Percentiles rank a stretch among this genome's conserved stretches.
phyloP scores from a whole-genome alignment of 2,888 invertebrate genomes.

The Peribatodes rhomboidaria region DNA sequence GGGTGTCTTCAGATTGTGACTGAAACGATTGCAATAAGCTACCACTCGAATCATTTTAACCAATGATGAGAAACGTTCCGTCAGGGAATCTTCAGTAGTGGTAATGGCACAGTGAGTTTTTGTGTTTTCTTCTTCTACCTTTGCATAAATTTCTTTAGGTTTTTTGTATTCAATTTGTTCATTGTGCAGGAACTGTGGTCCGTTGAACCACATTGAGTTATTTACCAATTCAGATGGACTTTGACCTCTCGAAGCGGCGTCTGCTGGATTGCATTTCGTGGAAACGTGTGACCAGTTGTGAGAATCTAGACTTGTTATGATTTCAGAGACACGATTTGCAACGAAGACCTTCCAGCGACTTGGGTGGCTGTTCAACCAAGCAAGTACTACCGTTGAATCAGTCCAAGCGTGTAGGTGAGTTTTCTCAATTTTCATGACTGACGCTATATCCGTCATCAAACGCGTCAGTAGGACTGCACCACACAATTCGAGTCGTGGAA shows the following conservation, averaged over 20 bases:
- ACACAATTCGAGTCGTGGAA: neutral
- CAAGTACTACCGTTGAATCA: too few species aligned
- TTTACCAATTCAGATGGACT: neutral
- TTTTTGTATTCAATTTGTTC: neutral
- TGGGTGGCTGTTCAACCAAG: too few species aligned
- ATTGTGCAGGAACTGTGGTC: neutral
- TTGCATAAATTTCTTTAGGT: neutral
- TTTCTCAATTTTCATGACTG: too few species aligned
- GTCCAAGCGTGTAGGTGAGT: too few species aligned
- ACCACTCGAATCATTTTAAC: neutral
- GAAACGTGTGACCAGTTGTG: neutral
- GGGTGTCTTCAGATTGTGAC: neutral
- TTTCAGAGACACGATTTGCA: too few species aligned
- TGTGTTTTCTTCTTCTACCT: neutral
- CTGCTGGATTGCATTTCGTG: too few species aligned
- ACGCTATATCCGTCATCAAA: neutral
- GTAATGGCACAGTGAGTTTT: neutral
- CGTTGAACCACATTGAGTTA: neutral
- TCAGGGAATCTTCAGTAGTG: neutral
- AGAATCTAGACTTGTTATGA: neutral
- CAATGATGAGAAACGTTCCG: neutral
- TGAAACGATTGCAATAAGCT: neutral
- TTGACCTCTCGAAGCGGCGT: neutral
- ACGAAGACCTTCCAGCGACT: conserved; percentile 1
- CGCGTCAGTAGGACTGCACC: too few species aligned